Base-by-base conservation (phyloP, 2,888 invertebrate genomes). In the Deilephila elpenor region DNA sequence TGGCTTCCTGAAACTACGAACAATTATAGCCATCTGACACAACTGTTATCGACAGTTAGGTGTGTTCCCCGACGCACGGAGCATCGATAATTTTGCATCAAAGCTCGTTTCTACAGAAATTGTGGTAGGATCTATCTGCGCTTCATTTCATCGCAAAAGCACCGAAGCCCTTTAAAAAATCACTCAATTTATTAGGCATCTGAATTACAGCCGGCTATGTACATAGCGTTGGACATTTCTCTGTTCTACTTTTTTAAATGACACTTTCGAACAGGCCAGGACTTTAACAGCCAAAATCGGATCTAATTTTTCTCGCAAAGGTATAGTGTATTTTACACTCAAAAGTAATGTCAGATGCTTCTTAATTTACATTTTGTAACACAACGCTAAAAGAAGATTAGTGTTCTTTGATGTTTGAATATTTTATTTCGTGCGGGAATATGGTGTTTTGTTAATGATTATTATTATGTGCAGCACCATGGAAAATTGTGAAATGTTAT, bases 281-380 rank as follows among this genome's bases (percentile, higher is more conserved):
- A 44, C 3, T 44, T 67, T 51, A 44, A 67, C 64, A 67, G 64
- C 44, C 44, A 67, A 67, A 67, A 44, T 44, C 20, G 44, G 44
- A 67, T 67, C 64, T 44, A 67, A 44, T 25, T 67, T 2, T 25
- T 44, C 64, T 67, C 64, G 44, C 44, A 67, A 67, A 67, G 64
- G 44, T 67, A 51, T 67, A 67, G 14, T 67, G 64, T 67, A 44
- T 67, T 67, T 44, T 67, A 44, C 64, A 44, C 25, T 51, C 44
- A 67, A 67, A 67, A 51, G 44, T 51, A 67, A 67, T 44, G 44
- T 44, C 25, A 67, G 64, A 67, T 67, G 44, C 8, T 51, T 20
- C 20, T 51, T 14, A 25, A 11, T 67, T 67, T 67, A 44, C 20
- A 11, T 67, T 67, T 56, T 67, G 14, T 67, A 67, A 44, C 17